Percentiles rank a stretch among this genome's conserved stretches.
Conservation (phyloP, 1,140 invertebrate genomes). For the Plodia interpunctella region DNA sequence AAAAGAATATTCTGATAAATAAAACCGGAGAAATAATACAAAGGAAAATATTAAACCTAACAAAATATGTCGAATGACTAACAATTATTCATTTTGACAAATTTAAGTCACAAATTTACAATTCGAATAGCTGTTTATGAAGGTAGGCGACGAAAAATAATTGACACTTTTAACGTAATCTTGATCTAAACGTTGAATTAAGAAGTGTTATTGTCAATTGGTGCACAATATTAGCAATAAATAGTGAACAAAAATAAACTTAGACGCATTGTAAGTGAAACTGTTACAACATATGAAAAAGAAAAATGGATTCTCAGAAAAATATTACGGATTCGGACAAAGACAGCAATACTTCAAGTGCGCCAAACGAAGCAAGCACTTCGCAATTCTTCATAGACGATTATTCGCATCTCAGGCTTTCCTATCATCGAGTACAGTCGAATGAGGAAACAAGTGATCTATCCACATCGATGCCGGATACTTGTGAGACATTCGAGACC, state of each 20-base stretch:
- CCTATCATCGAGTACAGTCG: conserved; percentile 30
- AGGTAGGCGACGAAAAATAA: too few relatives aligned
- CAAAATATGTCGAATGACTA: too few relatives aligned
- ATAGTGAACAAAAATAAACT: background rate
- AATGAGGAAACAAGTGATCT: conserved; percentile 12
- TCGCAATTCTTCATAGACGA: conserved; percentile 48
- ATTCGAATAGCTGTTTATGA: too few relatives aligned
- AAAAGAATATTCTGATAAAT: too few relatives aligned
- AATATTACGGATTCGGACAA: background rate
- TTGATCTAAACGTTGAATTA: too few relatives aligned
- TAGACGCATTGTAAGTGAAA: background rate
- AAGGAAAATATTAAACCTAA: too few relatives aligned
- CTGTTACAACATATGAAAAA: background rate
- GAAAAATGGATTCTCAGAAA: background rate
- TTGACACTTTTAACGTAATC: too few relatives aligned
- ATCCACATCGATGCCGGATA: background rate
- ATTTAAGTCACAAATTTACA: too few relatives aligned
- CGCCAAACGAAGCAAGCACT: conserved; percentile 11
- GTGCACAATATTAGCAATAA: background rate
- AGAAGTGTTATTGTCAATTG: too few relatives aligned
- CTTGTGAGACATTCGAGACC: conserved; percentile 23
- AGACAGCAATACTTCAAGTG: background rate
- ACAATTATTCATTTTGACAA: too few relatives aligned
- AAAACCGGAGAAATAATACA: too few relatives aligned
- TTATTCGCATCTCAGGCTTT: conserved; percentile 52